phyloP scores from a whole-genome alignment of 2,797 vertebrate species.

The Sciurus carolinensis region DNA sequence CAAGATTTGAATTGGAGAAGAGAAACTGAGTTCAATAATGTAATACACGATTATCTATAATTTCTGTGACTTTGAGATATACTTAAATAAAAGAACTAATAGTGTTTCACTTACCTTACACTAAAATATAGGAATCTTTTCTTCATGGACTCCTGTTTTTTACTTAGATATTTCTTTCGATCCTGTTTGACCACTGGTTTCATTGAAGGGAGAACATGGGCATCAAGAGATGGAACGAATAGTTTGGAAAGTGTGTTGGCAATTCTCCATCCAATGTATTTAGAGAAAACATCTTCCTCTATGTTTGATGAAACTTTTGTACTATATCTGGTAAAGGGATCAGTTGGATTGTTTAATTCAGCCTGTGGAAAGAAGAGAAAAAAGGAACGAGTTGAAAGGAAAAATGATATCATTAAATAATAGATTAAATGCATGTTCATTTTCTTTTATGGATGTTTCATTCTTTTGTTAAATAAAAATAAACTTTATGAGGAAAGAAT shows the following conservation, averaged over 20 bases:
- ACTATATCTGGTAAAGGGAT: slow-evolving; percentile 75
- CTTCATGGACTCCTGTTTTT: not conserved
- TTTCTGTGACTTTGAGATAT: not conserved
- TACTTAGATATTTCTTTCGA: not conserved
- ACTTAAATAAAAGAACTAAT: not conserved
- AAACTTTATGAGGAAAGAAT: slow-evolving; percentile 34
- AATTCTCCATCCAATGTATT: slow-evolving; percentile 78
- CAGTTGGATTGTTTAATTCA: slow-evolving; percentile 82
- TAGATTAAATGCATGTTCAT: not conserved
- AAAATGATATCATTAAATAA: slow-evolving; percentile 30
- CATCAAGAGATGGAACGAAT: slow-evolving; percentile 73
- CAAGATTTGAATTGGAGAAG: not conserved
- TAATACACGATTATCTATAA: not conserved
- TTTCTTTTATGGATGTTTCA: slow-evolving; percentile 36
- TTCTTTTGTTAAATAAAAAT: not conserved
- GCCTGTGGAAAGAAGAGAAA: slow-evolving; percentile 70
- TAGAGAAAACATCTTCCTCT: slow-evolving; percentile 63
- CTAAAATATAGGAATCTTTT: slow-evolving; percentile 49
- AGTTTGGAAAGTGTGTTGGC: slow-evolving; percentile 78
- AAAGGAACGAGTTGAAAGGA: not conserved
- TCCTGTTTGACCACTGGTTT: not conserved
- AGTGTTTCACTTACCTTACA: slow-evolving; percentile 71
- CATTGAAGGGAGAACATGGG: not conserved
- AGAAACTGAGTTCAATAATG: slow-evolving; percentile 16
- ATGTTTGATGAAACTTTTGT: slow-evolving; percentile 64